These are phyloP conservation scores for Palaemon carinicauda DNA, from an alignment of 1,140 invertebrate genomes.

Conservation along the genomic window DNA sequence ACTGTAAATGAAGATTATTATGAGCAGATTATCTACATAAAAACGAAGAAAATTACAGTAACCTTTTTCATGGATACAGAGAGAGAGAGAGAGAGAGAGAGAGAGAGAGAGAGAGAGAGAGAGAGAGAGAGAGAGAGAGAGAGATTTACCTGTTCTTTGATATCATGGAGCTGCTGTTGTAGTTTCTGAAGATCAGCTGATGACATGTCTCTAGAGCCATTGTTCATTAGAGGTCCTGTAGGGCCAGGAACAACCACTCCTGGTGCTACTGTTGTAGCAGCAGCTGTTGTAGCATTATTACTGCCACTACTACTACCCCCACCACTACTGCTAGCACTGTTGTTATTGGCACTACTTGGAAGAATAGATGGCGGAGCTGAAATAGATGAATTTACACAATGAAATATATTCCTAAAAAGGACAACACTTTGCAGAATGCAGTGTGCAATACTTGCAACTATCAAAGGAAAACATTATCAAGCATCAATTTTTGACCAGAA, in stretches of 20 bases:
- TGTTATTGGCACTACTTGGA: conserved; percentile 31
- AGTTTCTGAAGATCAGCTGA: conserved; percentile 88
- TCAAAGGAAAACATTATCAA: no score
- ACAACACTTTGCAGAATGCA: not conserved
- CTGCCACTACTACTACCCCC: conserved; percentile 10
- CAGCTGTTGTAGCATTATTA: not conserved
- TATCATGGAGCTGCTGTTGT: conserved; percentile 95
- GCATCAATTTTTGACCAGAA: not conserved
- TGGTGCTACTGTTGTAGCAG: conserved; percentile 37
- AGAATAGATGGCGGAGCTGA: conserved; percentile 32
- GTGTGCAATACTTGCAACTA: not conserved
- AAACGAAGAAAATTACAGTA: no score
- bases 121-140: not conserved
- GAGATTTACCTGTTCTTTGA: conserved; percentile 92
- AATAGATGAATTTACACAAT: not conserved
- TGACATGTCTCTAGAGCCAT: conserved; percentile 78
- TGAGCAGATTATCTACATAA: not conserved
- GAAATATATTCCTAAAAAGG: not conserved
- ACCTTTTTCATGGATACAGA: no score
- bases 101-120: not conserved
- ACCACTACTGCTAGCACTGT: not conserved
- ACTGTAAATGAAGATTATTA: not conserved
- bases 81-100: no score
- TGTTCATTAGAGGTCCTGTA: conserved; percentile 70
- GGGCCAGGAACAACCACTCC: conserved; percentile 47